Evolutionary conservation across 2,888 invertebrate genomes (phyloP), one percentile per base, ranked within the genome.

Genomic region (Caenorhabditis macrosperma): DNA sequence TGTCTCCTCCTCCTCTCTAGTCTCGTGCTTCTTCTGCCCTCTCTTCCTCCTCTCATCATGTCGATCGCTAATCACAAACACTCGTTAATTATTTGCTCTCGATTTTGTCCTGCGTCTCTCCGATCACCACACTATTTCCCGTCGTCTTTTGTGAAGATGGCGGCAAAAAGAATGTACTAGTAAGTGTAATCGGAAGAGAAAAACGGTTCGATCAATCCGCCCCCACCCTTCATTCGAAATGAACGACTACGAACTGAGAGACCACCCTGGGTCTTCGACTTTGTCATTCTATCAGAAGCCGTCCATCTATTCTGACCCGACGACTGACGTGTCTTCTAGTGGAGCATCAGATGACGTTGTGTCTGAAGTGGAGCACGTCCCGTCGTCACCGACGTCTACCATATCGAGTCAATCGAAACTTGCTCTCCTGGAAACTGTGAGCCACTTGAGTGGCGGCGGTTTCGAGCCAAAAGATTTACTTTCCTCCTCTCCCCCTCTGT

Each of bases 71-170:
- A 72, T 72, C 72, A 64, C 72, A 72, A 72, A 72, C 72, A 72
- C 72, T 72, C 64, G 64, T 72, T 72, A 72, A 72, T 64, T 72
- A 64, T 72, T 72, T 72, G 72, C 72, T 72, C 72, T 72, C 57
- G 55, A 64, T 72, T 63, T 26, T 54, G 46, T 63, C 63, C 44
- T 10, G 6, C 0, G 12, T 50, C 72, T 72, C 72, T 57, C 20
- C 24, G 35, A 72, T 64, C 63, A 46, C 35, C 57, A 38, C 54
- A 46, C 71, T 63, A 44, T 61, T 64, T 48, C 30, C 9, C 20
- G 1, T 2, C 15, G 20, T 63, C 72, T 48, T 72, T 72, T 72
- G 64, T 72, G 22, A 72, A 38, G 57, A 46, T 63, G 72, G 54
- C 38, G 72, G 71, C 54, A 63, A 71, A 71, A 63, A 61, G 55